A percentile compares a stretch with the other conserved stretches of the same genome.
Conservation (phyloP, 2,797 vertebrate genomes). For the Gadopsis bispinosus region DNA sequence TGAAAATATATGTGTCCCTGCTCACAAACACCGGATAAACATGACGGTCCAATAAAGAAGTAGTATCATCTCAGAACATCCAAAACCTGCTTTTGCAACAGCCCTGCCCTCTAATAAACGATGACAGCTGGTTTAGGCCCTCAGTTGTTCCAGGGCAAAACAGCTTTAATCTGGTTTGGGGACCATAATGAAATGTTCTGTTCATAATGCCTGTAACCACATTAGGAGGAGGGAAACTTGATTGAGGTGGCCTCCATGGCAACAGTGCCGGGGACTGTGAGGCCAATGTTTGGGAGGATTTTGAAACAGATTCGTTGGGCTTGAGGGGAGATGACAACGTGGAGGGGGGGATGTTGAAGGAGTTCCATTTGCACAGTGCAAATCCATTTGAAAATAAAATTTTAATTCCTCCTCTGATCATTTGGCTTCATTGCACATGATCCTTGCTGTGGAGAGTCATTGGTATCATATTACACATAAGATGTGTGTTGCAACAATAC, state of each 20-base stretch:
- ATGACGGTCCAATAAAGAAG: slow-evolving; percentile 44
- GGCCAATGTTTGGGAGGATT: slow-evolving; percentile 75
- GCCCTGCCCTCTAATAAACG: slow-evolving; percentile 44
- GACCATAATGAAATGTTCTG: slow-evolving; percentile 81
- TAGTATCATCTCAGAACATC: slow-evolving; percentile 38
- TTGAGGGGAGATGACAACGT: slow-evolving; percentile 67
- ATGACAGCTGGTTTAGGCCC: slow-evolving; percentile 69
- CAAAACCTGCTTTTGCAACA: slow-evolving; percentile 35
- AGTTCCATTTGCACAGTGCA: slow-evolving; percentile 58
- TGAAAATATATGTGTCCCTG: slow-evolving; percentile 32
- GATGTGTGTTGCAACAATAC: slow-evolving; percentile 20
- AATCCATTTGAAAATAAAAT: slow-evolving; percentile 68
- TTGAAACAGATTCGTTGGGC: slow-evolving; percentile 68
- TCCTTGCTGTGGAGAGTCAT: slow-evolving; percentile 10
- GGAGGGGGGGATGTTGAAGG: slow-evolving; percentile 31
- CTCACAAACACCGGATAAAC: slow-evolving; percentile 34
- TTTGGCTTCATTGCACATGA: slow-evolving; percentile 44
- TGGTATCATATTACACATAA: slow-evolving; percentile 22
- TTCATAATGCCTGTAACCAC: slow-evolving; percentile 77
- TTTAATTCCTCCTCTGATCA: slow-evolving; percentile 67
- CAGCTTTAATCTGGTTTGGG: slow-evolving; percentile 78
- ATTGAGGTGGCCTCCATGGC: slow-evolving; percentile 77
- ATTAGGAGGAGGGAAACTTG: slow-evolving; percentile 74
- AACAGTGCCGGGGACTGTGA: slow-evolving; percentile 56
- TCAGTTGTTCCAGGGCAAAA: slow-evolving; percentile 67